phyloP scores from a whole-genome alignment of 1,140 invertebrate species.

The Drosophila busckii region DNA sequence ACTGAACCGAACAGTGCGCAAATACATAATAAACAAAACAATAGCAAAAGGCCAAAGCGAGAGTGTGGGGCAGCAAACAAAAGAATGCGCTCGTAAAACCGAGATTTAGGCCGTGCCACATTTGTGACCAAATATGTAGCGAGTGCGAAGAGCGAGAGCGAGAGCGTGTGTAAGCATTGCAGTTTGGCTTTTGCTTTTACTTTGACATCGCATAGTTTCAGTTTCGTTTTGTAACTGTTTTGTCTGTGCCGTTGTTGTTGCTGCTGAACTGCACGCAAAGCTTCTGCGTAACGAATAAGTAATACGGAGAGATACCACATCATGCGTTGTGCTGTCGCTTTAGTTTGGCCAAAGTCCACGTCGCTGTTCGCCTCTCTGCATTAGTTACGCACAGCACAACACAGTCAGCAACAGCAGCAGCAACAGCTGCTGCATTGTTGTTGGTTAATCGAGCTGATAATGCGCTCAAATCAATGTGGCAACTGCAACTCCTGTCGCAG shows the following conservation, averaged over 20 bases:
- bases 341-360: slow-evolving; percentile 73
- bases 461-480: too few species aligned
- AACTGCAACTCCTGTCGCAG: slow-evolving; percentile 45
- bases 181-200: slow-evolving; percentile 17
- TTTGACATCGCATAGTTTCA: slow-evolving; percentile 46
- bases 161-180: slow-evolving; percentile 11
- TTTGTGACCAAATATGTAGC: slow-evolving; percentile 65
- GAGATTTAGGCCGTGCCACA: slow-evolving; percentile 74
- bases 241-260: slow-evolving; percentile 50
- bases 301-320: slow-evolving; percentile 22
- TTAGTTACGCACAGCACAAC: too few species aligned
- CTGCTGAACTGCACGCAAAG: slow-evolving; percentile 24
- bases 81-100: slow-evolving; percentile 70
- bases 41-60: slow-evolving; percentile 2
- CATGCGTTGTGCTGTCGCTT: slow-evolving; percentile 68
- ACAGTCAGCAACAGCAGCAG: neutral
- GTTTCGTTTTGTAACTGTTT: slow-evolving; percentile 71
- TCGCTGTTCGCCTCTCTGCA: slow-evolving; percentile 12
- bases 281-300: slow-evolving; percentile 55
- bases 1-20: slow-evolving; percentile 9
- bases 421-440: neutral
- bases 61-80: slow-evolving; percentile 7
- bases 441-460: too few species aligned
- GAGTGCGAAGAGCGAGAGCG: slow-evolving; percentile 5
- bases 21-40: slow-evolving; percentile 58